Conservation (phyloP, 2,888 invertebrate species). For the Callyntrura sp. region DNA sequence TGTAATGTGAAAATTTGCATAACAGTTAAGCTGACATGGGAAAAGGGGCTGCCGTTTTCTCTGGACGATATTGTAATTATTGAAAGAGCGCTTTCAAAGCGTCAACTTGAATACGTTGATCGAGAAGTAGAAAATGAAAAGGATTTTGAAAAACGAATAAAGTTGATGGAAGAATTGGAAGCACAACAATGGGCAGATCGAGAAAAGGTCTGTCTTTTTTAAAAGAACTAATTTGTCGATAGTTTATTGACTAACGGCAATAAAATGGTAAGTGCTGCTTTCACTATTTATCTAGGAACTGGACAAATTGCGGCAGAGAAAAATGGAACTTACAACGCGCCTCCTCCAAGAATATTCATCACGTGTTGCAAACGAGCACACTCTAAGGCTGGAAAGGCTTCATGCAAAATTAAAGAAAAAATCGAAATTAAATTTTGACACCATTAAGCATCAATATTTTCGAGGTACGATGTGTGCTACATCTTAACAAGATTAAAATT, state of each 20-base stretch:
- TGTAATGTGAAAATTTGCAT: too few relatives aligned
- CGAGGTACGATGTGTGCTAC: constrained; percentile 78
- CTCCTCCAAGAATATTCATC: constrained; percentile 87
- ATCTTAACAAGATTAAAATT: background rate
- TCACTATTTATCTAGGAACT: constrained; percentile 87
- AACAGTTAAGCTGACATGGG: constrained; percentile 88
- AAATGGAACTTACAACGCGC: constrained; percentile 90
- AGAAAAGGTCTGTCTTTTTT: too few relatives aligned
- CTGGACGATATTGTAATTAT: constrained; percentile 89
- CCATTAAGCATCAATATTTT: constrained; percentile 86
- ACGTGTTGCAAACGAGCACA: constrained; percentile 86
- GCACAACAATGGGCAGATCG: constrained; percentile 93
- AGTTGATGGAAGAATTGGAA: constrained; percentile 92
- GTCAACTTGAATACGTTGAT: constrained; percentile 88
- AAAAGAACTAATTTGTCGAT: too few relatives aligned
- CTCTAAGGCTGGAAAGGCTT: constrained; percentile 86
- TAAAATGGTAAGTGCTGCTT: background rate
- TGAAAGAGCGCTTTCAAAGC: constrained; percentile 89
- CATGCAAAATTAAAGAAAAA: constrained; percentile 87
- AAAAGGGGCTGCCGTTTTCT: constrained; percentile 88
- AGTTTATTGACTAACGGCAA: too few relatives aligned
- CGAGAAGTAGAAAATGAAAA: constrained; percentile 87
- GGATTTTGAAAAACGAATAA: constrained; percentile 88
- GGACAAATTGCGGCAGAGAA: constrained; percentile 89
- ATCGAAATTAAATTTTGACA: constrained; percentile 87